Evolutionary conservation across 2,888 invertebrate species (phyloP).

Genomic region (Netelia melanura): DNA sequence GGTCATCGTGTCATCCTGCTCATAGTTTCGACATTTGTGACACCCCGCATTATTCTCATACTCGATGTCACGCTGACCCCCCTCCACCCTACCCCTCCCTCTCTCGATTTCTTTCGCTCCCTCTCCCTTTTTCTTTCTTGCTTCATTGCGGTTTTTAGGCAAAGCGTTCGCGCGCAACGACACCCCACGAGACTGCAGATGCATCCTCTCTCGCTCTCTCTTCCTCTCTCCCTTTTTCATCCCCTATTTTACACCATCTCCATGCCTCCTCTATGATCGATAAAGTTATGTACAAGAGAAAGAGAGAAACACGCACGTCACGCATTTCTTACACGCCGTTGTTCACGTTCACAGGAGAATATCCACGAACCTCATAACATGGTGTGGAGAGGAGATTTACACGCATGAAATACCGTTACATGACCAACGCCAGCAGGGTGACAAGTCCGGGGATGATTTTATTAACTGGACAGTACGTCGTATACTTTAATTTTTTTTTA

Average conservation of each 20-base stretch:
- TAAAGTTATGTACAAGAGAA: slow-evolving; percentile 28
- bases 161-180: slow-evolving; percentile 72
- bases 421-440: slow-evolving; percentile 50
- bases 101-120: slow-evolving; percentile 19
- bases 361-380: slow-evolving; percentile 46
- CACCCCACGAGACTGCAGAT: slow-evolving; percentile 68
- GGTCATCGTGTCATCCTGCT: neutral
- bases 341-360: slow-evolving; percentile 17
- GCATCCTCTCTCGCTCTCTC: slow-evolving; percentile 14
- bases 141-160: slow-evolving; percentile 68
- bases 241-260: neutral
- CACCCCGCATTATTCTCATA: slow-evolving; percentile 52
- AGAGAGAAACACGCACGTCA: slow-evolving; percentile 44
- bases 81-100: neutral
- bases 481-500: neutral
- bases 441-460: slow-evolving; percentile 54
- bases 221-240: neutral
- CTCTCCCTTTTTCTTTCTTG: slow-evolving; percentile 39
- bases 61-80: slow-evolving; percentile 31
- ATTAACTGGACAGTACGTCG: slow-evolving; percentile 48
- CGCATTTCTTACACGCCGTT: slow-evolving; percentile 46
- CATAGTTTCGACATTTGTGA: slow-evolving; percentile 24
- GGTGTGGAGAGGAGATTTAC: slow-evolving; percentile 58
- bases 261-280: slow-evolving; percentile 41
- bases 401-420: slow-evolving; percentile 67